A percentile compares a stretch with the other conserved stretches of the same genome.
phyloP scores from a whole-genome alignment of 1,140 invertebrate species.

The Aplysia californica region DNA sequence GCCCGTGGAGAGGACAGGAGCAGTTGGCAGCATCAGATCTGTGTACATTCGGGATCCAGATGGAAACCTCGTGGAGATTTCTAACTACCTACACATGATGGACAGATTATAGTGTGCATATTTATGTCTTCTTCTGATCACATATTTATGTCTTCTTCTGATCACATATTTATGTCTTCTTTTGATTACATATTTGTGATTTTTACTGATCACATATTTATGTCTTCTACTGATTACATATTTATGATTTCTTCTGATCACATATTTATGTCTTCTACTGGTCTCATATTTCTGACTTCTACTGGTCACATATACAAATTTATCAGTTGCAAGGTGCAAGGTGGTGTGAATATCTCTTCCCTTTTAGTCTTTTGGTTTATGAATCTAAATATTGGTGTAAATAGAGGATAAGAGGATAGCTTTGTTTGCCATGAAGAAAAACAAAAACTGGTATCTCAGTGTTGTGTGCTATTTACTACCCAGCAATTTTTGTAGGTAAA shows the following conservation, averaged over 20 bases:
- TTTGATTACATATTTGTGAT: too few species aligned
- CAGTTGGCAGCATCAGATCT: constrained; percentile 57
- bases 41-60: constrained; percentile 65
- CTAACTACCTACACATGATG: constrained; percentile 42
- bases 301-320: neutral
- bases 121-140: too few species aligned
- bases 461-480: too few species aligned
- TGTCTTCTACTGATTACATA: neutral
- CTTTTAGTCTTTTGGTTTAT: too few species aligned
- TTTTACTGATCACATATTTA: neutral
- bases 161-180: too few species aligned
- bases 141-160: neutral
- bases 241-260: neutral
- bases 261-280: neutral
- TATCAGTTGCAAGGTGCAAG: too few species aligned
- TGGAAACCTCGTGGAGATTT: constrained; percentile 62
- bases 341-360: too few species aligned
- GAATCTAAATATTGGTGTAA: too few species aligned
- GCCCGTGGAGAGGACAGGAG: constrained; percentile 62
- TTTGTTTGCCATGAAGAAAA: too few species aligned
- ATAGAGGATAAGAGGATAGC: too few species aligned
- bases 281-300: neutral
- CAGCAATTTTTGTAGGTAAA: too few species aligned
- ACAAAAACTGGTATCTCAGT: too few species aligned
- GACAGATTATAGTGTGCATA: constrained; percentile 2